phyloP scores from a whole-genome alignment of 1,140 invertebrate species.

The Drosophila neocordata region DNA sequence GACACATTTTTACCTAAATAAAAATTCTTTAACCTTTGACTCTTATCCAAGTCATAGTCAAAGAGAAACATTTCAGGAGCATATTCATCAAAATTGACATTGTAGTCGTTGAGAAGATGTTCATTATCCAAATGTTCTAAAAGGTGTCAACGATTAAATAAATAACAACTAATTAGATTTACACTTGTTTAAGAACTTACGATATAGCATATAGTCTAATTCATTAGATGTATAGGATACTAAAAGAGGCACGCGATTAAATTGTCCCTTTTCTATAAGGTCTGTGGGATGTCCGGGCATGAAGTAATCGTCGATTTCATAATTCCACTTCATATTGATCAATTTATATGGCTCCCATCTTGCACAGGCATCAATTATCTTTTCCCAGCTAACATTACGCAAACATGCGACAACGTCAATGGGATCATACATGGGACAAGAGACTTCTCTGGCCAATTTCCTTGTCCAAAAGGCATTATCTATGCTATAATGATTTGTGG shows the following conservation, averaged over 20 bases:
- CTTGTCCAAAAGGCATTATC: slow-evolving; percentile 67
- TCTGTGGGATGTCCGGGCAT: slow-evolving; percentile 83
- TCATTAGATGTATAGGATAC: slow-evolving; percentile 86
- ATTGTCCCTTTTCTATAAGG: slow-evolving; percentile 84
- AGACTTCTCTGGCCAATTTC: slow-evolving; percentile 54
- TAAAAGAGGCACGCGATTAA: slow-evolving; percentile 86
- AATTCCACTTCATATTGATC: slow-evolving; percentile 76
- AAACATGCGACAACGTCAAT: slow-evolving; percentile 63
- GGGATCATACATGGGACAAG: slow-evolving; percentile 57
- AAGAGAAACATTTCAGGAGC: slow-evolving; percentile 71
- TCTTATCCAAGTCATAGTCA: slow-evolving; percentile 48
- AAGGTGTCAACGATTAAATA: neutral
- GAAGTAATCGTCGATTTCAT: slow-evolving; percentile 63
- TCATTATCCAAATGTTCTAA: slow-evolving; percentile 52
- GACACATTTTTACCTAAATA: slow-evolving; percentile 43
- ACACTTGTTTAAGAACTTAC: slow-evolving; percentile 28
- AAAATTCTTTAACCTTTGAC: slow-evolving; percentile 36
- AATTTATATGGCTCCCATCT: slow-evolving; percentile 64
- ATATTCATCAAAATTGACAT: slow-evolving; percentile 55
- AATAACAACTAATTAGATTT: neutral
- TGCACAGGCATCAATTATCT: slow-evolving; percentile 49
- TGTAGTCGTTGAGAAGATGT: slow-evolving; percentile 59
- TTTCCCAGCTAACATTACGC: slow-evolving; percentile 60
- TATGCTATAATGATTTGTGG: slow-evolving; percentile 83
- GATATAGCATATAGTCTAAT: slow-evolving; percentile 85